Conservation (phyloP, 2,888 invertebrate species). For the Xestoiulus laeticollis region DNA sequence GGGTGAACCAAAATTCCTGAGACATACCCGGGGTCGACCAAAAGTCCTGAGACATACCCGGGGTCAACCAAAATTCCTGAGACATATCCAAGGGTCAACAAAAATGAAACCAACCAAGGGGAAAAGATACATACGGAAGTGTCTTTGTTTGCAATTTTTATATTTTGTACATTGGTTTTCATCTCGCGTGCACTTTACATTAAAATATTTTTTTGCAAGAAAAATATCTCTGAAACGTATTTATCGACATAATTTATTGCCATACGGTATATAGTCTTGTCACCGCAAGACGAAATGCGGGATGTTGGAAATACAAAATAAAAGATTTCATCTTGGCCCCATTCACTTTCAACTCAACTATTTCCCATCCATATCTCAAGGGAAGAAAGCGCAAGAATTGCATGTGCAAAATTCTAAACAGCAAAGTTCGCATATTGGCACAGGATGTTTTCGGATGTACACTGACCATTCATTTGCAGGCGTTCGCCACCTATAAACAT, state of each 20-base stretch:
- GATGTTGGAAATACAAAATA: not conserved
- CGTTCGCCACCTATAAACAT: not conserved
- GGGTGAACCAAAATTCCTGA: too few relatives aligned
- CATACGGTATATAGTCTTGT: not conserved
- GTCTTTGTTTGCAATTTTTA: too few relatives aligned
- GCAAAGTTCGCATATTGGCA: not conserved
- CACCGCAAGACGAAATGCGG: not conserved
- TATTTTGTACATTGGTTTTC: too few relatives aligned
- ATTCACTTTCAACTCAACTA: not conserved
- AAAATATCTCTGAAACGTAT: not conserved
- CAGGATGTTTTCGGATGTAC: not conserved
- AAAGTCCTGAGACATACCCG: too few relatives aligned
- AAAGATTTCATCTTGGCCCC: not conserved
- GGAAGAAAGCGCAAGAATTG: not conserved
- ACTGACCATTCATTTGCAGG: not conserved
- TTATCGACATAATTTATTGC: not conserved
- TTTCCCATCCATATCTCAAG: not conserved
- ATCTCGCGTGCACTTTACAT: too few relatives aligned
- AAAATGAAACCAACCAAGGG: too few relatives aligned
- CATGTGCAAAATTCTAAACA: not conserved
- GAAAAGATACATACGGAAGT: too few relatives aligned
- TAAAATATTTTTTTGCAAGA: too few relatives aligned
- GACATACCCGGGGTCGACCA: too few relatives aligned
- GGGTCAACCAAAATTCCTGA: too few relatives aligned
- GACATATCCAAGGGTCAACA: too few relatives aligned